Base-by-base conservation (phyloP, 2,888 invertebrate species). In the Thalpophila matura region DNA sequence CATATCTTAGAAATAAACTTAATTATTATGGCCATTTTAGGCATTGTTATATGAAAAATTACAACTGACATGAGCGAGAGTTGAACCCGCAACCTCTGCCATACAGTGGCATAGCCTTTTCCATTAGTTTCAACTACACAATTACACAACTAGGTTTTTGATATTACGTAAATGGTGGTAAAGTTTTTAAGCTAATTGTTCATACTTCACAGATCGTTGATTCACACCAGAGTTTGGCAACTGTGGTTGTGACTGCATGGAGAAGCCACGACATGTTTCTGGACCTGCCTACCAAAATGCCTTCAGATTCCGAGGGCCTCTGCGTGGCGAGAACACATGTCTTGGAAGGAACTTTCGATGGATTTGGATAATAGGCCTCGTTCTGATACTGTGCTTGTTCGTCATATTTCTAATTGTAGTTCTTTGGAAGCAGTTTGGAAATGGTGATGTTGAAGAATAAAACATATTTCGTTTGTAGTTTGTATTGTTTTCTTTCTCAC, bases 321-420 rank as follows among this genome's bases (percentile, higher is more conserved):
- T 55, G 1, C 6, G 6, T 1, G 55, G 55, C 3, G 7, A 67
- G 20, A 16, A 67, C 37, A n/a, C 64, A 0, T 70, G 70, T 7
- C 24, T 64, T 10, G 70, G 70, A 9, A 50, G 55, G 9, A 47
- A 73, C 37, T 18, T 56, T 6, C 0, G 3, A 12, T 12, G 12
- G 5, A 26, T 69, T 18, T 33, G 43, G n/a, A 26, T 27, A 0
- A 1, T 38, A 7, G 45, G 37, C 1, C n/a, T 22, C 22, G 6
- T 6, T 4, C 3, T 22, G 6, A 22, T 45, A 3, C 12, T 29
- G 5, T 16, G 29, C 29, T 18, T 45, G 29, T 18, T n/a, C 1
- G 2, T 40, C n/a, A 40, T 22, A 22, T 7, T 20, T 12, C 6
- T 40, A 2, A n/a, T 40, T 40, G n/a, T 40, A 40, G 1, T 40